These are phyloP conservation scores for Parthenolecanium corni DNA, from an alignment of 2,888 invertebrate genomes.

Conservation along the genomic window DNA sequence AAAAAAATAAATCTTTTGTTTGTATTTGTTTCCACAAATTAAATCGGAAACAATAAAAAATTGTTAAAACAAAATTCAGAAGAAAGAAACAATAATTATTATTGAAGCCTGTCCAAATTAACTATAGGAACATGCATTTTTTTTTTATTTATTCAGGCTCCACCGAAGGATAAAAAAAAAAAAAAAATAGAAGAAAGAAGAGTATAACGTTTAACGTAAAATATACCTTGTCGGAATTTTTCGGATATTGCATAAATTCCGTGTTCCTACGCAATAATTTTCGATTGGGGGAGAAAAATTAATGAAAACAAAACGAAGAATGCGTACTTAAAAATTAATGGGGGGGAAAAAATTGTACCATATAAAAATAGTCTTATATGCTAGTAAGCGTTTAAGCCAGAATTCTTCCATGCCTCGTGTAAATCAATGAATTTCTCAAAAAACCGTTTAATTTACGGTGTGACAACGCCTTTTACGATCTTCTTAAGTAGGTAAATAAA, in stretches of 20 bases:
- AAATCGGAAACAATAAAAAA: no score
- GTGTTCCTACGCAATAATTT: no score
- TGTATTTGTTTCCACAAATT: no score
- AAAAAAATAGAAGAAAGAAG: neutral
- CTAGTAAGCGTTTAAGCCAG: conserved; percentile 19
- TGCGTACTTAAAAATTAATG: no score
- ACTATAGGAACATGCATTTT: conserved; percentile 22
- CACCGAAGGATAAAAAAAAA: neutral
- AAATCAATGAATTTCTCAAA: neutral
- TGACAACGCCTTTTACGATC: no score
- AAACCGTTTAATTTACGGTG: no score
- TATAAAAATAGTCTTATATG: conserved; percentile 1
- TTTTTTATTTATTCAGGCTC: conserved; percentile 2
- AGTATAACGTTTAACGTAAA: no score
- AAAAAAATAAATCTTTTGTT: no score
- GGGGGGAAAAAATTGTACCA: neutral
- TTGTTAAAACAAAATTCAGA: no score
- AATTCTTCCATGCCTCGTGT: neutral
- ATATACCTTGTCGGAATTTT: neutral
- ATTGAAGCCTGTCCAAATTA: conserved; percentile 4
- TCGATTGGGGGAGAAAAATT: no score
- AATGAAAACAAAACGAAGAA: no score
- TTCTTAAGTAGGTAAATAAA: neutral
- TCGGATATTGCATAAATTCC: neutral
- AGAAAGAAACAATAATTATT: no score